These are phyloP conservation scores for Tamandua tetradactyla DNA, from an alignment of 2,797 vertebrate species.

Conservation along the genomic window DNA sequence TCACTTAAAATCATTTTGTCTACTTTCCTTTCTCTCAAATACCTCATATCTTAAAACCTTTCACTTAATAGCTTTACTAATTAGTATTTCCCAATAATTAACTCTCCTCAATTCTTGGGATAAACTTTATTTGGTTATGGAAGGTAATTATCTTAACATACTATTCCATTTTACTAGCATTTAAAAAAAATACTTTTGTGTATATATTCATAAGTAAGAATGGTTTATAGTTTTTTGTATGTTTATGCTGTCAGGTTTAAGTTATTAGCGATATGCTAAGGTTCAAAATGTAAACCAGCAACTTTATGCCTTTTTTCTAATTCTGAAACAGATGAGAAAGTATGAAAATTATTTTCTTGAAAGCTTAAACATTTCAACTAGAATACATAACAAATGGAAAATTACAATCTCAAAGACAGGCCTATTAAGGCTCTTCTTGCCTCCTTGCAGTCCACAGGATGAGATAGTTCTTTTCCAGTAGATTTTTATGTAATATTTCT, in stretches of 20 bases:
- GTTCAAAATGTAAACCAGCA: slow-evolving; percentile 37
- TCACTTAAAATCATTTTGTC: no score
- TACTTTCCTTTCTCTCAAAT: no score
- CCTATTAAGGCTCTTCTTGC: neutral
- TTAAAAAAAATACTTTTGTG: neutral
- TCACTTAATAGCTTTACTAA: slow-evolving; percentile 46
- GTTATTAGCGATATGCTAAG: slow-evolving; percentile 19
- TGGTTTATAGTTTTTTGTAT: neutral
- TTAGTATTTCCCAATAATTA: slow-evolving; percentile 41
- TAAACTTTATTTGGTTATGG: neutral
- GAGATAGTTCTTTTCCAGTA: neutral
- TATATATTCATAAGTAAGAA: neutral
- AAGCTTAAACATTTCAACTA: slow-evolving; percentile 12
- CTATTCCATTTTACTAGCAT: neutral
- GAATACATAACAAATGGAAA: neutral
- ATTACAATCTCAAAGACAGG: neutral
- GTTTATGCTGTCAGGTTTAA: neutral
- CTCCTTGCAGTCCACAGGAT: neutral
- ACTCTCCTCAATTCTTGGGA: neutral
- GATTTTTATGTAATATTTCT: slow-evolving; percentile 38
- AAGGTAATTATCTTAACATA: slow-evolving; percentile 12
- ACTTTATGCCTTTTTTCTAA: slow-evolving; percentile 13
- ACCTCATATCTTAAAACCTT: no score
- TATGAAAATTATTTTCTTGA: slow-evolving; percentile 25
- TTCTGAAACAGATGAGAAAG: slow-evolving; percentile 9